Base-by-base conservation (phyloP, 2,888 invertebrate species). In the Torymus texanus region DNA sequence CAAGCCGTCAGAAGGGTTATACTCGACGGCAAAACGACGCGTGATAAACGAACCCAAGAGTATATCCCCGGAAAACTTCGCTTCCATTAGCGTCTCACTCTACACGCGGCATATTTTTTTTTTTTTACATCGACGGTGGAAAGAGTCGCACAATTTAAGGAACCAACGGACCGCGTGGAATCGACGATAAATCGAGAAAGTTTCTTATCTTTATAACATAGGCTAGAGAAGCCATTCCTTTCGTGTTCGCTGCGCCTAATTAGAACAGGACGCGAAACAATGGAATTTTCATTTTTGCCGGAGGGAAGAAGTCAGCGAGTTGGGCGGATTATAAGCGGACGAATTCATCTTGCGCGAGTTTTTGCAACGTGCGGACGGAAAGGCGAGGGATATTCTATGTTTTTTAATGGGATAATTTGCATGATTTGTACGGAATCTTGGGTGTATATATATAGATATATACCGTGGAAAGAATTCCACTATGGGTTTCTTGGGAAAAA, bases 141-240 rank as follows among this genome's bases (percentile, higher is more conserved):
- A 16, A 8, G 11, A 24, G 58, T 53, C 61, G 56, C 12, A 59
- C 53, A 79, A 70, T 83, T 83, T 83, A 74, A 83, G 81, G 81
- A 81, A 81, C 67, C 77, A 65, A 74, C 68, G 80, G 79, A 83
- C 77, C 81, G 79, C 81, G 79, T 61, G 79, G 79, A 81, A 84
- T 83, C 78, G 77, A 24, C 76, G 72, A 76, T 62, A 82, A 82
- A 84, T 83, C 82, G 82, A 66, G 82, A 83, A 84, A 84, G 76
- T 82, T 84, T 81, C 76, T 75, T 66, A 79, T 82, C 70, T 73
- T 12, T 41, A 13, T 41, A 13, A 1, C n/a, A 16, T 18, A 55
- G 53, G 14, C 53, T 10, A 18, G 50, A 13, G 16, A 51, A 8
- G 13, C 24, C 16, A 12, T 12, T 41, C 12, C 68, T 2, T 68